Percentiles rank a stretch among this genome's conserved stretches.
Conservation (phyloP, 2,797 vertebrate species). For the Urosaurus nigricauda region DNA sequence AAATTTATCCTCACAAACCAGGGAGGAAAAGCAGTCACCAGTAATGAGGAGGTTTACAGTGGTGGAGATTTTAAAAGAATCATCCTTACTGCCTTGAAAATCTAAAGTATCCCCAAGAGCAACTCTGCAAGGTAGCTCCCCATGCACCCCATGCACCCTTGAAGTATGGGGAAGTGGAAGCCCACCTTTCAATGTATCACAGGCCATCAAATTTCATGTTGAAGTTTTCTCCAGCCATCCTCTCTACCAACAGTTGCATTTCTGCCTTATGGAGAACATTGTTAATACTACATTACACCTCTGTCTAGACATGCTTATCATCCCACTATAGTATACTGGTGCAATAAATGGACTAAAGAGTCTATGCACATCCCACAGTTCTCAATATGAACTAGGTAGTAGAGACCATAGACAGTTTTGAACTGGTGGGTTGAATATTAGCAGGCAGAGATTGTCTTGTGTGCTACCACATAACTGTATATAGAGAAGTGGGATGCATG, state of each 20-base stretch:
- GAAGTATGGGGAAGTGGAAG: not conserved
- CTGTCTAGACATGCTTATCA: not conserved
- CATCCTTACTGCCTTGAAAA: not conserved
- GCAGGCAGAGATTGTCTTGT: not conserved
- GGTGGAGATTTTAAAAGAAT: not conserved
- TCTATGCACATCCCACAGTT: not conserved
- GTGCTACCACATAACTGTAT: not conserved
- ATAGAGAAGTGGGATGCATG: not conserved
- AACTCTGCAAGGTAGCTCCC: not conserved
- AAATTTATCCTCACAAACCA: not conserved
- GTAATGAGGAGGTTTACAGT: too few species aligned
- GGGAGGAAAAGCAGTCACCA: not conserved
- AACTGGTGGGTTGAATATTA: not conserved
- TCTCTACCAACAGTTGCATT: not conserved
- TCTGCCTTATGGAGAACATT: too few species aligned
- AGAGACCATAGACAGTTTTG: not conserved
- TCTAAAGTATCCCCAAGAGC: not conserved
- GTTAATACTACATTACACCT: not conserved
- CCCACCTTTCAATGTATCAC: not conserved
- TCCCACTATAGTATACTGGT: not conserved
- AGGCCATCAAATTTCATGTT: not conserved
- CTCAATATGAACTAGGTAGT: too few species aligned
- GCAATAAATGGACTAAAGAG: not conserved
- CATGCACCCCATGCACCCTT: not conserved
- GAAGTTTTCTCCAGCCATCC: not conserved